Evolutionary conservation across 2,113 vertebrate species (phyloP).

Genomic region (Electrona antarctica): DNA sequence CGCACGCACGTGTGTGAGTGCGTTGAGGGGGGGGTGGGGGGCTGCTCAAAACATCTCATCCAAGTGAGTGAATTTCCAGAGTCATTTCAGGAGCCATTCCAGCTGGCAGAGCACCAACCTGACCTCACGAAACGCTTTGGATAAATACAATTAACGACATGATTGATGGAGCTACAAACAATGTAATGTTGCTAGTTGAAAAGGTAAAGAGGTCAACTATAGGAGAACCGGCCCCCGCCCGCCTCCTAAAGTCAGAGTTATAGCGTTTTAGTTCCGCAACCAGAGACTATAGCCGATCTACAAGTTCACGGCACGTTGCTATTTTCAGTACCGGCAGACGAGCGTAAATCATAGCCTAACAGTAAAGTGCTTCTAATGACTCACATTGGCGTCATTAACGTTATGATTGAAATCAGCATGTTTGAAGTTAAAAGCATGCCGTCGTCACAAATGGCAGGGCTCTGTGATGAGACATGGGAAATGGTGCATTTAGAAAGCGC

Average conservation of each 20-base stretch:
- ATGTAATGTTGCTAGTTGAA: not conserved
- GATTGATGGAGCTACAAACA: slow-evolving; percentile 13
- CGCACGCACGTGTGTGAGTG: too few species aligned
- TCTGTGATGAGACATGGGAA: too few species aligned
- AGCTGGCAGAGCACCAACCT: slow-evolving; percentile 20
- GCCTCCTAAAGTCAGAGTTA: too few species aligned
- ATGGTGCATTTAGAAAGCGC: too few species aligned
- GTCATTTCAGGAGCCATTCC: slow-evolving; percentile 21
- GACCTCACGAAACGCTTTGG: not conserved
- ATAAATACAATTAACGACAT: slow-evolving; percentile 30
- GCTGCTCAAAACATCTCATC: slow-evolving; percentile 13
- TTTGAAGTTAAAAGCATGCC: not conserved
- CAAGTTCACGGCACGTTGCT: too few species aligned
- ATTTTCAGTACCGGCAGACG: too few species aligned
- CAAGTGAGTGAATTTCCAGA: slow-evolving; percentile 14
- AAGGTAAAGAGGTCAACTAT: slow-evolving; percentile 3
- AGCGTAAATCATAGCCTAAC: too few species aligned
- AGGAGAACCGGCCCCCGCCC: not conserved
- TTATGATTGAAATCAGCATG: not conserved
- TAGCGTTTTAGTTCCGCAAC: too few species aligned
- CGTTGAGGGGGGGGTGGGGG: not conserved
- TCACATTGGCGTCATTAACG: slow-evolving; percentile 9
- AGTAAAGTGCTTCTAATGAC: slow-evolving; percentile 4
- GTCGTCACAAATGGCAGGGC: too few species aligned
- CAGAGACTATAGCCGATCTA: too few species aligned